These are phyloP conservation scores for Epistrophe grossulariae DNA, from an alignment of 2,888 invertebrate genomes.

Conservation along the genomic window DNA sequence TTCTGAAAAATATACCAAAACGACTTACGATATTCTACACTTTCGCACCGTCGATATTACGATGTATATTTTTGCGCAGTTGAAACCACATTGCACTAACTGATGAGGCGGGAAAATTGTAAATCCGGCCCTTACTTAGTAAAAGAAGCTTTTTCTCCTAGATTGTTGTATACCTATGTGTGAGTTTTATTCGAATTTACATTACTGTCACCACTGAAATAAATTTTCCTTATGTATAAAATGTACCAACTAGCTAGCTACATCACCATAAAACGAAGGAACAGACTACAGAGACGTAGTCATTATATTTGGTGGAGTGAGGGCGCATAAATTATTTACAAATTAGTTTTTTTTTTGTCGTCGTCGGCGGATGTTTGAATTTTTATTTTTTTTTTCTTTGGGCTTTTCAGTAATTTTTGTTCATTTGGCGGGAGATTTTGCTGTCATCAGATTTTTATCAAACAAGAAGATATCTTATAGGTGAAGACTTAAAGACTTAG, in stretches of 20 bases:
- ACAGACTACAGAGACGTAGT: conserved; percentile 41
- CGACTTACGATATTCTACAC: too few relatives aligned
- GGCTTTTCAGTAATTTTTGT: not conserved
- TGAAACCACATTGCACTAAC: too few relatives aligned
- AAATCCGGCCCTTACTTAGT: not conserved
- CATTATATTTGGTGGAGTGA: not conserved
- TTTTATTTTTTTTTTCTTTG: conserved; percentile 1
- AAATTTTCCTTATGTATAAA: conserved; percentile 47
- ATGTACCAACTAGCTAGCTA: conserved; percentile 15
- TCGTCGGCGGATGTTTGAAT: not conserved
- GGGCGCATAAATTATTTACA: conserved; percentile 64
- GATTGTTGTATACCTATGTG: conserved; percentile 2
- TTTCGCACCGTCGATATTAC: too few relatives aligned
- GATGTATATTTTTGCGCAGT: too few relatives aligned
- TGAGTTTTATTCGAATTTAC: conserved; percentile 63
- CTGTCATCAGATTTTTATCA: conserved; percentile 58
- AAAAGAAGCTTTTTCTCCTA: conserved; percentile 11
- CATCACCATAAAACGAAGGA: conserved; percentile 18
- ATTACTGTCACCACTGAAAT: conserved; percentile 67
- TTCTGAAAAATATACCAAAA: too few relatives aligned
- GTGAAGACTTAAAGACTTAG: not conserved
- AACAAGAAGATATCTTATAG: not conserved
- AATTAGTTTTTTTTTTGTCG: conserved; percentile 52
- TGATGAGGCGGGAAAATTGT: not conserved
- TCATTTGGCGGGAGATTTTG: conserved; percentile 48